Conservation (phyloP, 1,140 invertebrate genomes). For the Eciton burchellii region DNA sequence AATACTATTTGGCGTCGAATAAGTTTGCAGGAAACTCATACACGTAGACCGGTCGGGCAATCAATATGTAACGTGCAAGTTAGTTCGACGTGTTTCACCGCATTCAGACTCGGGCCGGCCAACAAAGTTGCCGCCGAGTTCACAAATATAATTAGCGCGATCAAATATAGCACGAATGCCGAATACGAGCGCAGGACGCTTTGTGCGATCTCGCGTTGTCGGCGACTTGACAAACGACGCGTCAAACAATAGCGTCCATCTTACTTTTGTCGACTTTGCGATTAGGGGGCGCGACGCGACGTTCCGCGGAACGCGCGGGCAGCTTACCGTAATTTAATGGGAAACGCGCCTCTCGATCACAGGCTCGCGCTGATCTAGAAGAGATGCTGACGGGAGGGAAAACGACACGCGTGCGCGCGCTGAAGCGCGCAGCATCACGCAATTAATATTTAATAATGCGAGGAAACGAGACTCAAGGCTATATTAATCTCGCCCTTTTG, state of each 20-base stretch:
- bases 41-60: constrained; percentile 64
- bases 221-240: not conserved
- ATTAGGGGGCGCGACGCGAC: too few species aligned
- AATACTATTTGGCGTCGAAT: constrained; percentile 71
- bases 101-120: constrained; percentile 31
- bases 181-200: not conserved
- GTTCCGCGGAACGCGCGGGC: too few species aligned
- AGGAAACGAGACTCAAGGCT: too few species aligned
- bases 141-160: constrained; percentile 63
- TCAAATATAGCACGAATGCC: constrained; percentile 62
- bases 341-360: too few species aligned
- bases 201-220: constrained; percentile 35
- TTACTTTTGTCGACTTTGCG: constrained; percentile 25
- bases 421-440: too few species aligned
- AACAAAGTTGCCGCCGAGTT: constrained; percentile 57
- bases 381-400: too few species aligned
- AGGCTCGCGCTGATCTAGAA: too few species aligned
- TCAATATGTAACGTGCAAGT: constrained; percentile 74
- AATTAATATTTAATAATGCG: too few species aligned
- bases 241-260: not conserved
- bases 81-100: constrained; percentile 63
- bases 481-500: constrained; percentile 6
- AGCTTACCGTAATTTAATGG: too few species aligned
- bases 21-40: constrained; percentile 72
- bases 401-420: too few species aligned